Conservation (phyloP, 2,888 invertebrate species). For the Euspilapteryx auroguttella region DNA sequence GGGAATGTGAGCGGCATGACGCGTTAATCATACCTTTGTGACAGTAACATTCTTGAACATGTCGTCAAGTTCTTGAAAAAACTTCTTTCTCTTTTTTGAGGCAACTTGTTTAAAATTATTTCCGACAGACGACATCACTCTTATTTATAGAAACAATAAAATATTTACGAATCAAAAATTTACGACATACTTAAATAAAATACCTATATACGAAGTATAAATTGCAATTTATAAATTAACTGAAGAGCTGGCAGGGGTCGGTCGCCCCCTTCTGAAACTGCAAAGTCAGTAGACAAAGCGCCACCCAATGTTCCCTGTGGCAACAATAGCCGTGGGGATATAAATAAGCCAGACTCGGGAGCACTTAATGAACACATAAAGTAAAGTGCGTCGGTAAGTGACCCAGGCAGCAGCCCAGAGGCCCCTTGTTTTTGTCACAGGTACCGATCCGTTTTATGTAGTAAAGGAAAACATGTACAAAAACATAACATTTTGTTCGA, state of each 20-base stretch:
- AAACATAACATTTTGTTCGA: no score
- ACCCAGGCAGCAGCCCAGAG: conserved; percentile 21
- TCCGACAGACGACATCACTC: no score
- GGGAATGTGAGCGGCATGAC: conserved; percentile 41
- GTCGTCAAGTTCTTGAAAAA: conserved; percentile 23
- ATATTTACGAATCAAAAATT: no score
- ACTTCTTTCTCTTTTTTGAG: conserved; percentile 15
- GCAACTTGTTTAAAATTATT: background rate
- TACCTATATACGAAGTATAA: no score
- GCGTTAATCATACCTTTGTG: conserved; percentile 57
- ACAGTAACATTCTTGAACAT: conserved; percentile 38
- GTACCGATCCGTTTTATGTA: no score
- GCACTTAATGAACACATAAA: conserved; percentile 54
- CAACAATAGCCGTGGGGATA: conserved; percentile 40
- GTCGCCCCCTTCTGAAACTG: conserved; percentile 15
- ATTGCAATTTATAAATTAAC: no score
- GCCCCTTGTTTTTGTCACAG: conserved; percentile 32
- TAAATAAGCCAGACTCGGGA: conserved; percentile 45
- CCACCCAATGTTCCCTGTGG: conserved; percentile 32
- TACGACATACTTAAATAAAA: no score
- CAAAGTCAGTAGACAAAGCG: conserved; percentile 43
- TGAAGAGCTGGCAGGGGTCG: conserved; percentile 6
- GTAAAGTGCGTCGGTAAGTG: conserved; percentile 28
- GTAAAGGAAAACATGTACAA: no score
- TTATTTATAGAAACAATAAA: no score